Evolutionary conservation across 2,113 vertebrate genomes (phyloP), one percentile per base, ranked within the genome.

Genomic region (Lepus americanus): DNA sequence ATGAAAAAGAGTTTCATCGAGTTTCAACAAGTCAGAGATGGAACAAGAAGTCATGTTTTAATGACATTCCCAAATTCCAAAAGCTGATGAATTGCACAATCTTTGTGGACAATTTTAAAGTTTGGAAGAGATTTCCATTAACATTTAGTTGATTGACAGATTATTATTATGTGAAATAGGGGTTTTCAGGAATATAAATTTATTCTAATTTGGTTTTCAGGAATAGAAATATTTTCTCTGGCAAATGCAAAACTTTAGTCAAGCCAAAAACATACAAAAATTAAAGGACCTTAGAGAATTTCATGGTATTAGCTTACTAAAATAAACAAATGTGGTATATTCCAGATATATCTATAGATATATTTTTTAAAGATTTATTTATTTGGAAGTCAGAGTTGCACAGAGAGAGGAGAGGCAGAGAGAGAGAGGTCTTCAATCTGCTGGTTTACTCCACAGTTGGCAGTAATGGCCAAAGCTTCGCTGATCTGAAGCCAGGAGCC

Each of bases 221-320:
- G 36, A 81, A n/a, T 39, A 53, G 17, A 82, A 78, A 16, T 69
- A 61, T 23, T 73, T 83, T 94, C 77, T 6, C 20, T 89, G 49
- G 33, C 3, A 82, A 81, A 93, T 36, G 33, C 3, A 82, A 81
- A 93, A 51, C 5, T 81, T 51, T 49, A 79, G 16, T 14, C 63
- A 91, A 73, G 51, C 11, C 36, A 92, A 89, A 59, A 81, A 61
- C 20, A 20, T 49, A 85, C 0, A 25, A 76, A 33, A 81, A 22
- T 97, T 77, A 61, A 93, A 16, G 25, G 87, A 17, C 36, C 16
- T 55, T 20, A 90, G n/a, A 87, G 51, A 63, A 80, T 81, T 77
- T 61, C 85, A 61, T 72, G 16, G 9, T 44, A 77, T 9, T 31
- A 61, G 16, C 17, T 72, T 39, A 25, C 29, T 78, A 44, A 51